A percentile compares a stretch with the other conserved stretches of the same genome.
Conservation (phyloP, 2,113 vertebrate species). For the Nothoprocta pentlandii region DNA sequence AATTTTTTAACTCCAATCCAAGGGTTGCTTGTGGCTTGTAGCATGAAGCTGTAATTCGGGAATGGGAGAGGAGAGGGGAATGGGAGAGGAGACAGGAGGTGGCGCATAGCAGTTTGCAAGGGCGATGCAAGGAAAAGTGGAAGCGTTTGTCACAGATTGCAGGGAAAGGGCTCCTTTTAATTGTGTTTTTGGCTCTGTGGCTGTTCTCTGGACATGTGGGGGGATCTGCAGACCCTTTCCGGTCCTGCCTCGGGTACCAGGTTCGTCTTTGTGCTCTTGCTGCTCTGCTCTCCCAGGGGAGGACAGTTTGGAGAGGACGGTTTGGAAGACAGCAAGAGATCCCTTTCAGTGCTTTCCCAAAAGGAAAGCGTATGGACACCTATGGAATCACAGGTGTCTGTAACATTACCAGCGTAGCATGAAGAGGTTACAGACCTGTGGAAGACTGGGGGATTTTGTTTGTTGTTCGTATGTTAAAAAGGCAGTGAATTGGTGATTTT, state of each 20-base stretch:
- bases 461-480: background rate
- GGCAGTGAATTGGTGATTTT: background rate
- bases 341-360: background rate
- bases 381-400: fast-evolving
- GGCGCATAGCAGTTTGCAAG: fast-evolving
- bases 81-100: background rate
- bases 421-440: fast-evolving
- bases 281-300: background rate
- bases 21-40: background rate
- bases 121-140: background rate
- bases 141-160: background rate
- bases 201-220: no score
- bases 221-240: no score
- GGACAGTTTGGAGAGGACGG: background rate
- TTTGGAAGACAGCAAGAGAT: background rate
- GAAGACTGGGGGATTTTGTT: background rate
- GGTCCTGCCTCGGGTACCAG: background rate
- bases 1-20: background rate
- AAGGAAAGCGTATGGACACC: background rate
- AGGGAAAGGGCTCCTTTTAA: background rate
- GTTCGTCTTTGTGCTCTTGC: background rate
- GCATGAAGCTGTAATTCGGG: background rate
- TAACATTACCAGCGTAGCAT: fast-evolving
- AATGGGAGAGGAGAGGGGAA: background rate
- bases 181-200: background rate